Evolutionary conservation across 2,888 invertebrate genomes (phyloP), one percentile per base, ranked within the genome.

Genomic region (Epinotia demarniana): DNA sequence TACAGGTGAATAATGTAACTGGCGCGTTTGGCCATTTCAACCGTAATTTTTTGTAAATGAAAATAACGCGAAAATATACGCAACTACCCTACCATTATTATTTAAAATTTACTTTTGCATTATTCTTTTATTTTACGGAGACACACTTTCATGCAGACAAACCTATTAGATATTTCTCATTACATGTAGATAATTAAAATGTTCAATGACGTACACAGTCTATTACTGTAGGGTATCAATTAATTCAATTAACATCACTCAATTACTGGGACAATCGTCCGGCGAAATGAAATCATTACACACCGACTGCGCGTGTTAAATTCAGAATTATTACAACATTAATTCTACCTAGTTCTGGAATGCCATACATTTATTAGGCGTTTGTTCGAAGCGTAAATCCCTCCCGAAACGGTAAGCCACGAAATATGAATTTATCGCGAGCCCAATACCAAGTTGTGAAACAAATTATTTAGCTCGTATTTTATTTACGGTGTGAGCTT

Each of bases 351-450:
- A 5, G 46, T 60, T 72, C 46, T 33, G 58, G 27, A 66, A 66
- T n/a, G 58, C 61, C 72, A 75, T 72, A 75, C 33, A 67, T 75
- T 66, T 71, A 71, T 72, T 75, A 72, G 70, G 64, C 64, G 33
- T 73, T 61, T 68, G 70, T 77, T 77, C 60, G 57, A 61, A 62
- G 39, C 63, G 69, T 43, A 72, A 75, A 75, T 27, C 72, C 66
- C 57, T 27, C 67, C 60, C 64, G 64, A 71, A 64, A 63, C 74
- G 70, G 53, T 71, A 69, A 73, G 75, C 73, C 60, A 63, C 72
- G n/a, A 76, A 78, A 78, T 77, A 78, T 77, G 76, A 73, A 78
- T 78, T 78, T 78, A 78, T 78, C 57, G 76, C 77, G 39, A 39
- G 46, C 61, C 73, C 77, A 76, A 76, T 74, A 69, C 72, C 33